Evolutionary conservation across 2,797 vertebrate genomes (phyloP).

Genomic region (Vireo griseus): DNA sequence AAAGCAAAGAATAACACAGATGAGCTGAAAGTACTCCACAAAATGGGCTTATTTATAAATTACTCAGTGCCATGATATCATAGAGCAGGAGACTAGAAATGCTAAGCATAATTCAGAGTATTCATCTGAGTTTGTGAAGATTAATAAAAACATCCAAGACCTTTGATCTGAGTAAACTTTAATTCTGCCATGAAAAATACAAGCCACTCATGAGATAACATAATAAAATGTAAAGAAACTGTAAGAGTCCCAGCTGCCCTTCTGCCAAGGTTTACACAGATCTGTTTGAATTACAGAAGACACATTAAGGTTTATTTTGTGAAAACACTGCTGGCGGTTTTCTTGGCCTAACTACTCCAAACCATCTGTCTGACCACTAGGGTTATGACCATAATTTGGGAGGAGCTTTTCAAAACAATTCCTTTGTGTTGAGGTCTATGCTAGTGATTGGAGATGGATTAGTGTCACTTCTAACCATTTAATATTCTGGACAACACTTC

Average conservation of each 20-base stretch:
- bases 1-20: neutral
- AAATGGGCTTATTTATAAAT: neutral
- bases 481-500: neutral
- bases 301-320: neutral
- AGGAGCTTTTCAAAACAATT: conserved; percentile 28
- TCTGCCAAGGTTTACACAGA: neutral
- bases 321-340: neutral
- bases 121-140: neutral
- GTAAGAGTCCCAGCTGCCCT: neutral
- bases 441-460: neutral
- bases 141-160: neutral
- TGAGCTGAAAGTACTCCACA: neutral
- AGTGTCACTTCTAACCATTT: neutral
- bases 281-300: neutral
- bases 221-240: neutral
- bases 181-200: neutral
- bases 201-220: neutral
- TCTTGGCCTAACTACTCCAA: neutral
- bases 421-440: conserved; percentile 8
- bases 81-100: neutral
- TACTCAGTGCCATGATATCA: neutral
- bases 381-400: neutral
- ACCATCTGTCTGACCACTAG: neutral
- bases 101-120: neutral
- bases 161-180: neutral